These are phyloP conservation scores for Umimayanthus kanabou DNA, from an alignment of 92 coral and sea anemone genomes.

Conservation along the genomic window DNA sequence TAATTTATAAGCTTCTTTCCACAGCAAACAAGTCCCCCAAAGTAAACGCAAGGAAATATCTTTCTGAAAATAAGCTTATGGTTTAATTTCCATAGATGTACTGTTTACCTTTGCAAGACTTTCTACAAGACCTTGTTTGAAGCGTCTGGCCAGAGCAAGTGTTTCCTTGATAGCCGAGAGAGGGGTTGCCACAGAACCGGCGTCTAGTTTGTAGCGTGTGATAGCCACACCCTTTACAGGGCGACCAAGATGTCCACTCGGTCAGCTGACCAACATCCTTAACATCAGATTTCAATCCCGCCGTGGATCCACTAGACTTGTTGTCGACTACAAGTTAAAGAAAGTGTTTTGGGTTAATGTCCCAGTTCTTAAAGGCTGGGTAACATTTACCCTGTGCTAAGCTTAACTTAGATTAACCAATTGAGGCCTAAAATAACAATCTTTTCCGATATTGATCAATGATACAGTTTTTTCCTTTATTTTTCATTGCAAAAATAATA, in stretches of 20 bases:
- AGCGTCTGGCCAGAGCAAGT: constrained; percentile 49
- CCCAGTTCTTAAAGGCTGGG: background rate
- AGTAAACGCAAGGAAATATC: background rate
- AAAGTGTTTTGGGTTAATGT: background rate
- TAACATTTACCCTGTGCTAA: no score
- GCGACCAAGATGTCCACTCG: constrained; percentile 54
- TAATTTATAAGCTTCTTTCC: no score
- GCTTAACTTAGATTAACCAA: no score
- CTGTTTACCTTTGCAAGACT: constrained; percentile 6
- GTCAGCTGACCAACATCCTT: constrained; percentile 35
- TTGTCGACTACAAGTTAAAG: background rate
- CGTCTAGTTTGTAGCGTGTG: constrained; percentile 41
- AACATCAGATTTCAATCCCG: background rate
- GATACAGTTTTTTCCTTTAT: no score
- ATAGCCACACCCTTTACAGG: constrained; percentile 43
- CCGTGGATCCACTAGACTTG: background rate
- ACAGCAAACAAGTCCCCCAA: background rate
- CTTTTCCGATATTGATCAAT: no score
- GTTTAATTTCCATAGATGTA: no score
- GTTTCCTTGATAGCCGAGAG: constrained; percentile 40
- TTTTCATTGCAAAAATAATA: no score
- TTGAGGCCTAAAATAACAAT: no score
- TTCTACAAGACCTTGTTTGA: constrained; percentile 35
- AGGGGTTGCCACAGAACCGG: constrained; percentile 48
- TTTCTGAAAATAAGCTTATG: background rate